Conservation (phyloP, 2,888 invertebrate species). For the Papilio demoleus region DNA sequence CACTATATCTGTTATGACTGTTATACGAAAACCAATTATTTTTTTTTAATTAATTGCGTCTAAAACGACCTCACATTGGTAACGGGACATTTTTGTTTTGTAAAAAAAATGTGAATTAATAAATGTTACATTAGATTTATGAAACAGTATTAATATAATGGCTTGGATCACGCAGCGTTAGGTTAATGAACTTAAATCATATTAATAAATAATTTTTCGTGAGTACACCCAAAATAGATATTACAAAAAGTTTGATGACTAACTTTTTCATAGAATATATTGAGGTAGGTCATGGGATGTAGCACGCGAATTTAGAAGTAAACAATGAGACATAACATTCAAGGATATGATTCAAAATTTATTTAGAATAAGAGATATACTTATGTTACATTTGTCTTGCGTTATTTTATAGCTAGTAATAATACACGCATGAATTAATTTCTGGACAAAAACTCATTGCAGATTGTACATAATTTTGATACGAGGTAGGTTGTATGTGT, state of each 20-base stretch:
- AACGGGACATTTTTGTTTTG: background rate
- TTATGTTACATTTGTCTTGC: too few species aligned
- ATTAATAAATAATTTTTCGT: background rate
- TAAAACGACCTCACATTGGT: background rate
- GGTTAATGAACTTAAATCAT: conserved; percentile 4
- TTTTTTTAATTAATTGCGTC: background rate
- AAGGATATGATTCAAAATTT: too few species aligned
- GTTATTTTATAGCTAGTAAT: too few species aligned
- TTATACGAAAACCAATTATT: too few species aligned
- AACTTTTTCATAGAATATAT: background rate
- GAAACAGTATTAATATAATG: background rate
- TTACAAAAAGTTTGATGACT: conserved; percentile 3
- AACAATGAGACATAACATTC: background rate
- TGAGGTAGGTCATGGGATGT: background rate
- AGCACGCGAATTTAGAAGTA: background rate
- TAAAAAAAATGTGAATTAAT: background rate
- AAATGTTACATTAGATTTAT: conserved; percentile 2
- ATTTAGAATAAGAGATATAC: too few species aligned
- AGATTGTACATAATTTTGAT: too few species aligned
- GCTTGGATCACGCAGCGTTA: conserved; percentile 9
- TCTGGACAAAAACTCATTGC: too few species aligned
- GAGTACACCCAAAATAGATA: background rate
- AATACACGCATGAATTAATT: too few species aligned
- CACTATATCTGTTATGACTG: too few species aligned
- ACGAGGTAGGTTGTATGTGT: too few species aligned